Base-by-base conservation (phyloP, 92 coral and sea anemone genomes). In the Isaurus tuberculatus region DNA sequence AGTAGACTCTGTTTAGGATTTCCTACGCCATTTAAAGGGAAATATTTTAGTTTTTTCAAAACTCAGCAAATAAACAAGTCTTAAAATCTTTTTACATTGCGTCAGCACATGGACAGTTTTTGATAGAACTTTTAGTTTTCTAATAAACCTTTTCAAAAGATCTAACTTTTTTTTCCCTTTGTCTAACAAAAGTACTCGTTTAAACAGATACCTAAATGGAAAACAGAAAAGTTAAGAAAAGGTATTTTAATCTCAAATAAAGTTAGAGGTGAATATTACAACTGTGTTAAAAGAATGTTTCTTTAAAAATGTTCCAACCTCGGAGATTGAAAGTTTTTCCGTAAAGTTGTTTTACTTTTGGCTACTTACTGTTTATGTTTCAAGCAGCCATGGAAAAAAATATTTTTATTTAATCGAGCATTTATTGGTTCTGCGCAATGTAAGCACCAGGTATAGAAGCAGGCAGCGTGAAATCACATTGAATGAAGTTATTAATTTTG, bases 401-500 rank as follows among this genome's bases (percentile, higher is more conserved):
- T 77, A 77, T 77, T 77, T 77, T 17, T 23, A 77, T 49, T 77
- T 34, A 58, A 14, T 36, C 68, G 82, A 22, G 17, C 69, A 77
- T 36, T 77, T 22, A 77, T 77, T 77, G 82, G 82, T 33, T 34
- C 57, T 58, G 53, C 51, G 31, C 33, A 58, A 58, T 77, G 82
- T 58, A 77, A 57, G 70, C 82, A 77, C 70, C 82, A 77, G 82
- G 67, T 57, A 49, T 4, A 49, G 58, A 70, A 1, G n/a, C 75
- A 19, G 53, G 75, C 66, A 8, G 66, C 57, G 32, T 70, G 58
- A 75, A 75, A 46, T 75, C 31, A 34, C 46, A 32, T 75, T 33
- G 61, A 73, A 23, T 75, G 36, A 75, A 75, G 51, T 75, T 30
- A 75, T 75, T 75, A 75, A 75, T 75, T 75, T 75, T 75, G 81